A percentile compares a stretch with the other conserved stretches of the same genome.
Evolutionary conservation across 2,113 vertebrate genomes (phyloP).

Genomic region (Myodes glareolus): DNA sequence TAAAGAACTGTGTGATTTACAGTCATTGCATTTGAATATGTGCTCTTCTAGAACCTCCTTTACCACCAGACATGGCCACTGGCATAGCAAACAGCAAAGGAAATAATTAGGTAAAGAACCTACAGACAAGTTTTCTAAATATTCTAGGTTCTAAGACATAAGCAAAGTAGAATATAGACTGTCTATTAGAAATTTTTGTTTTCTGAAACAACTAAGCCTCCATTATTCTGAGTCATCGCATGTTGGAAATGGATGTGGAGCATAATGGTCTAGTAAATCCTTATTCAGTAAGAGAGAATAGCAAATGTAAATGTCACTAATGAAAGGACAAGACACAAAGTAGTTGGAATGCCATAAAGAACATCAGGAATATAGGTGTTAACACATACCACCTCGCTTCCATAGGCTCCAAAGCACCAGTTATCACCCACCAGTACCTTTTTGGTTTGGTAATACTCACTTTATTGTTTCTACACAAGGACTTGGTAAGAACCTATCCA

Average conservation of each 20-base stretch:
- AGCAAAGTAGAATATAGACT: not conserved
- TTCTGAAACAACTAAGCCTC: not conserved
- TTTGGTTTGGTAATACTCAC: not conserved
- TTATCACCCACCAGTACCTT: fast-evolving
- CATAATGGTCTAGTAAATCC: not conserved
- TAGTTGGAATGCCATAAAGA: not conserved
- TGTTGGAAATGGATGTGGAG: not conserved
- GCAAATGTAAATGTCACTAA: not conserved
- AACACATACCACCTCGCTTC: fast-evolving
- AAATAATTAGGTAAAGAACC: not conserved
- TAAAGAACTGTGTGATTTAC: not conserved
- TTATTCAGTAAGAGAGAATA: not conserved
- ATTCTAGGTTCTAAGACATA: not conserved
- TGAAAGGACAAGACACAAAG: not conserved
- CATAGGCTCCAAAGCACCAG: not conserved
- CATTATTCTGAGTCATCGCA: not conserved
- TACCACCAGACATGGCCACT: not conserved
- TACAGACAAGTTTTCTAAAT: not conserved
- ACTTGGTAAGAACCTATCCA: not conserved
- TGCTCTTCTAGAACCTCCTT: not conserved
- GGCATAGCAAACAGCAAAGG: not conserved
- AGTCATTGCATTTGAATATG: not conserved
- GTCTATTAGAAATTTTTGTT: not conserved
- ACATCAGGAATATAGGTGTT: not conserved
- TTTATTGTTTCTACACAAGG: not conserved